Base-by-base conservation (phyloP, 2,113 vertebrate genomes). In the Sigmodon hispidus region DNA sequence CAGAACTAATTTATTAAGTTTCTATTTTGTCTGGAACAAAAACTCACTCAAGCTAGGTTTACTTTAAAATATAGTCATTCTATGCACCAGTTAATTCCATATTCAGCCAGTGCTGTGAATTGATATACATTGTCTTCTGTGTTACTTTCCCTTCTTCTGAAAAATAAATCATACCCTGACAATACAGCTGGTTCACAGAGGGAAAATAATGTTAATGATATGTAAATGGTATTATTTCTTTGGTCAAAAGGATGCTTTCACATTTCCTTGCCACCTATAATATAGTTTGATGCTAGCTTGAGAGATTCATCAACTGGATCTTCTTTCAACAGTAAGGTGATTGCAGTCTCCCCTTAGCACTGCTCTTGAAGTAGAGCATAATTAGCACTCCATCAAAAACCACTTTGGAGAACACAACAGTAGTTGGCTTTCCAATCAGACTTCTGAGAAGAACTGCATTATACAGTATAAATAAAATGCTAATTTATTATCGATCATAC, bases 401-500 rank as follows among this genome's bases (percentile, higher is more conserved):
- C 50, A 85, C 79, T 97, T 95, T 93, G 84, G 91, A 94, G 91
- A 93, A 93, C 72, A 96, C 83, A 96, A 94, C 72, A 93, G 31
- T 81, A 92, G 34, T 92, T 97, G 93, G 45, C 91, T 96, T 95
- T 75, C 22, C 89, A 96, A 90, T 93, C 87, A 95, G 91, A 97
- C 63, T 96, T 95, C 87, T 77, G 70, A 89, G 96, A 96, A 94
- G 73, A 90, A 93, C 48, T 57, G 72, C 67, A 94, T 81, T 94
- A 90, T 92, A 84, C 84, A 85, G 59, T 96, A 97, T 55, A 96
- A 97, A 97, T 96, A 94, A 96, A 97, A 97, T 97, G 94, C 76
- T 93, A 96, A 96, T 96, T 96, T 96, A 94, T 94, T 95, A 92
- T 96, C 0, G n/a, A 96, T 96, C 57, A 2, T 29, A 85, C 65